These are phyloP conservation scores for Callocephalon fimbriatum DNA, from an alignment of 2,113 vertebrate species.

Conservation along the genomic window DNA sequence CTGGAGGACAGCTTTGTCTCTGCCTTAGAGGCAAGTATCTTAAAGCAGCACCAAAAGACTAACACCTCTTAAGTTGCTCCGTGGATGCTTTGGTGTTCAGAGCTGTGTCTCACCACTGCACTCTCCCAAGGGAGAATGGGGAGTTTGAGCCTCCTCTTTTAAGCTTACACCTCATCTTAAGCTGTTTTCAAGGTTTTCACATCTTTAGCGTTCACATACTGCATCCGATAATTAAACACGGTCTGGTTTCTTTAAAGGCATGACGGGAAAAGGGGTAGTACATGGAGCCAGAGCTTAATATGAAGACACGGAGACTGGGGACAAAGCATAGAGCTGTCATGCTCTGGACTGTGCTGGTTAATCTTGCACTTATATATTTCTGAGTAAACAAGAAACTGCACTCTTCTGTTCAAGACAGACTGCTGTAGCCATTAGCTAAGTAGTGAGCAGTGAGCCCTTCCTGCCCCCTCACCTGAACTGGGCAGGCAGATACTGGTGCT, in stretches of 20 bases:
- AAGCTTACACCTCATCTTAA: fast-evolving
- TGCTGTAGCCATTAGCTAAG: not conserved
- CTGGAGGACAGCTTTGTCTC: not conserved
- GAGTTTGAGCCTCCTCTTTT: not conserved
- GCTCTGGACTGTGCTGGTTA: not conserved
- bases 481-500: not conserved
- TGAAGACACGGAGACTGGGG: not conserved
- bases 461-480: not conserved
- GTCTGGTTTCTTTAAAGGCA: not conserved
- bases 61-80: not conserved
- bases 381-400: not conserved
- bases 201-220: not conserved
- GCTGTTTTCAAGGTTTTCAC: not conserved
- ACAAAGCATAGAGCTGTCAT: not conserved
- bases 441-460: not conserved
- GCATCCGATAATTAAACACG: not conserved
- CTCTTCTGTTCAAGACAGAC: not conserved
- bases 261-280: not conserved
- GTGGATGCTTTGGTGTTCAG: not conserved
- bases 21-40: not conserved
- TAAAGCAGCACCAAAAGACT: not conserved
- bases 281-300: not conserved
- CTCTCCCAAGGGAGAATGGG: not conserved
- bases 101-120: not conserved
- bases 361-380: not conserved